Evolutionary conservation across 2,113 vertebrate species (phyloP).

Genomic region (Baryphthengus martii): DNA sequence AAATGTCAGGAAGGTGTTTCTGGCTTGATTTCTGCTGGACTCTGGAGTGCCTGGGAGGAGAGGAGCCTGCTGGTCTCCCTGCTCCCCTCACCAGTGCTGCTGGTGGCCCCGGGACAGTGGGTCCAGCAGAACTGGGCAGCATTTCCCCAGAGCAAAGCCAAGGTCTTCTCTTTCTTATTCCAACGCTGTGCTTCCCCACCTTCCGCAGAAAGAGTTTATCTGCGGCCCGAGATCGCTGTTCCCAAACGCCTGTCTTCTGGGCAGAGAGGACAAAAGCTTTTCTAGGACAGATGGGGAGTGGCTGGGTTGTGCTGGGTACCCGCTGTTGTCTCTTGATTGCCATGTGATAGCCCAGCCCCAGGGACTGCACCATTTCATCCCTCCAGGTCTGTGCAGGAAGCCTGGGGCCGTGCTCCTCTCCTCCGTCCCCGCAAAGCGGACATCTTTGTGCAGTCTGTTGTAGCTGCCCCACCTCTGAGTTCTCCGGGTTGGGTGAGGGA

Average conservation of each 20-base stretch:
- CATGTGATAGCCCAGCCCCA: neutral
- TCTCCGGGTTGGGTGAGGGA: neutral
- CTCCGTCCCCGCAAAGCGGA: neutral
- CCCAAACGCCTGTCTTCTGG: neutral
- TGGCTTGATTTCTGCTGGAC: neutral
- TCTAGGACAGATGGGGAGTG: neutral
- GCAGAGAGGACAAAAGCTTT: neutral
- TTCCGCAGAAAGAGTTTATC: neutral
- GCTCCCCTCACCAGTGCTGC: neutral
- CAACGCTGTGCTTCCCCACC: fast-evolving
- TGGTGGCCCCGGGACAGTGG: too few species aligned
- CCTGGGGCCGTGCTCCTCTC: neutral
- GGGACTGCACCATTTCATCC: neutral
- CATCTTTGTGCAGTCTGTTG: fast-evolving
- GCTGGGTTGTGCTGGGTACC: neutral
- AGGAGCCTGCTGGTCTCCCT: neutral
- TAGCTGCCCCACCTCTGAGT: neutral
- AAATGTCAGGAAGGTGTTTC: neutral
- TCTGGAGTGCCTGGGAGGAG: neutral
- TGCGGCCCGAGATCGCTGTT: neutral
- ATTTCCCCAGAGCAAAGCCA: neutral
- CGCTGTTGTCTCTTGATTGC: neutral
- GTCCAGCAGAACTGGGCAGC: neutral
- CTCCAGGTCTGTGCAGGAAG: fast-evolving
- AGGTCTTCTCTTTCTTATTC: neutral